phyloP scores from a whole-genome alignment of 2,113 vertebrate genomes.

The Archocentrus centrarchus region DNA sequence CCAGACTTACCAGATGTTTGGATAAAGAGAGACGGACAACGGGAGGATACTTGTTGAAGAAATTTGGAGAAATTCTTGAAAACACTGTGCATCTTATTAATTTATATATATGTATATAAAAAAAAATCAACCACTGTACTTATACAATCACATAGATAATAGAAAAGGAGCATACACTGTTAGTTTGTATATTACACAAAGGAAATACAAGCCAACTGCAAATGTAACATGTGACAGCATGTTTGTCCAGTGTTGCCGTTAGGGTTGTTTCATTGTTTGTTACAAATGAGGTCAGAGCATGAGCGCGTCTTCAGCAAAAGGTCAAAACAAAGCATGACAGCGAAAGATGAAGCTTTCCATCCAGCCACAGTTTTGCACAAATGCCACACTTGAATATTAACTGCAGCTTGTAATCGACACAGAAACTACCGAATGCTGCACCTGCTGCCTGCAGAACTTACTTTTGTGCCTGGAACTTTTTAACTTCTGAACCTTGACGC shows the following conservation, averaged over 20 bases:
- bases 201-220: conserved; percentile 61
- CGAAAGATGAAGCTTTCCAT: background rate
- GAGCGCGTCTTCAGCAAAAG: conserved; percentile 20
- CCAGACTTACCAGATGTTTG: conserved; percentile 95
- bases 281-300: conserved; percentile 38
- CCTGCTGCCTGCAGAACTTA: conserved; percentile 24
- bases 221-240: conserved; percentile 43
- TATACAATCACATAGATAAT: background rate
- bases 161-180: conserved; percentile 16
- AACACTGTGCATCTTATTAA: conserved; percentile 49
- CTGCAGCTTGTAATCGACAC: background rate
- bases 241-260: conserved; percentile 34
- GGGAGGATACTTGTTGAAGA: conserved; percentile 85
- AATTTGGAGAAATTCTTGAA: background rate
- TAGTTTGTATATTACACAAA: conserved; percentile 29
- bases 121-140: background rate
- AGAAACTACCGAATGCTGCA: conserved; percentile 17
- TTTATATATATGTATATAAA: background rate
- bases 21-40: conserved; percentile 91
- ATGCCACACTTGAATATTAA: conserved; percentile 3
- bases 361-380: conserved; percentile 7
- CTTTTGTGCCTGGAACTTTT: conserved; percentile 55
- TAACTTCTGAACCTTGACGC: background rate
- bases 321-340: conserved; percentile 48
- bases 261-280: conserved; percentile 12